A percentile compares a stretch with the other conserved stretches of the same genome.
phyloP scores from a whole-genome alignment of 2,797 vertebrate genomes.

The Ptychobarbus kaznakovi region DNA sequence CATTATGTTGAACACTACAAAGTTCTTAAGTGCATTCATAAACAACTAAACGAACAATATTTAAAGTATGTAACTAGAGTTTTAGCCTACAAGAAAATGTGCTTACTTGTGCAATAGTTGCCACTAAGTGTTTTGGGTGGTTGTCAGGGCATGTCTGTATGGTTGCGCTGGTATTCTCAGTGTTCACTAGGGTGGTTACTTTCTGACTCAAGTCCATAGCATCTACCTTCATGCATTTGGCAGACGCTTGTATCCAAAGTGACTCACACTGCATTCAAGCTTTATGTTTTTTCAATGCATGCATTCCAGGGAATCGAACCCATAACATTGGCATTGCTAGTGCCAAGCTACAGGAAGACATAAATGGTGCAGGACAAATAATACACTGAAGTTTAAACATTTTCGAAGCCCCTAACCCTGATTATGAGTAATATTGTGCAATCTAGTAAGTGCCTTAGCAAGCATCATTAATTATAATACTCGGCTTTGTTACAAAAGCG shows the following conservation, averaged over 20 bases:
- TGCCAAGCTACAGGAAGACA: not conserved
- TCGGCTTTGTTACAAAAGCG: not conserved
- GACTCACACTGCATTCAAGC: not conserved
- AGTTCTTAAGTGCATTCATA: not conserved
- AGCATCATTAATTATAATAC: not conserved
- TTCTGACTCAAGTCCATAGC: not conserved
- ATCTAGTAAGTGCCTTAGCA: not conserved
- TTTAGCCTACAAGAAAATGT: not conserved
- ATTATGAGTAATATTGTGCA: not conserved
- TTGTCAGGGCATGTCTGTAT: not conserved
- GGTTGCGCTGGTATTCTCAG: not conserved
- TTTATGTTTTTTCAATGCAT: not conserved
- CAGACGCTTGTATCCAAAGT: not conserved
- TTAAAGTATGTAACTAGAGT: slow-evolving; percentile 1
- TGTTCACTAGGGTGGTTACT: not conserved
- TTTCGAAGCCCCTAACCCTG: not conserved
- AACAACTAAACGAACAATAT: not conserved
- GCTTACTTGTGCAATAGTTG: not conserved
- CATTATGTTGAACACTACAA: not conserved
- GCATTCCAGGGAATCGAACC: not conserved
- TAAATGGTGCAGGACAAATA: not conserved
- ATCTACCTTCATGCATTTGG: not conserved
- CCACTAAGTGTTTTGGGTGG: not conserved
- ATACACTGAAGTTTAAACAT: not conserved
- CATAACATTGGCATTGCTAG: not conserved